Base-by-base conservation (phyloP, 30 jellyfish, hydroid and myxozoan species). In the Turritopsis rubra region DNA sequence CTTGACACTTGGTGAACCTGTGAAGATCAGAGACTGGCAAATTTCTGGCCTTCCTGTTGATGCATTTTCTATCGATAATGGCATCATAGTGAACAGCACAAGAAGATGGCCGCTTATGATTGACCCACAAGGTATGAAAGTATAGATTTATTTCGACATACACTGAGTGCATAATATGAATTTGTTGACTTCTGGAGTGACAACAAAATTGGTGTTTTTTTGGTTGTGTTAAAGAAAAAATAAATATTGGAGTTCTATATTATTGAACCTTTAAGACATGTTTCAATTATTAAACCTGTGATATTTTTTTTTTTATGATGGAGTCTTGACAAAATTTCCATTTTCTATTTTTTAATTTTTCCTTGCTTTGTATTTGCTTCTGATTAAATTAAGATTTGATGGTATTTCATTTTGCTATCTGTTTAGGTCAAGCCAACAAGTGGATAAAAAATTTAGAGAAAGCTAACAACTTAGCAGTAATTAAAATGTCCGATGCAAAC, bases 11-110 rank as follows among this genome's bases (percentile, higher is more conserved):
- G 98, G 98, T 54, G 98, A 91, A 71, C 96, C 98, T 19, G 96
- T 91, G 66, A 91, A 87, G 80, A 87, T 91, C 52, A 41, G 98
- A 84, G 98, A 91, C 29, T 91, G 98, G 98, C 98, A 91, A 66
- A 87, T 91, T n/a, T 93, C 98, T 83, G 98, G 98, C 23, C 86
- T 91, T 16, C 98, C 98, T 21, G 98, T 93, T n/a, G 98, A 93
- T 85, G 87, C 98, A 25, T 93, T 93, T 66, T 93, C 98, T 7
- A 86, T 93, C 21, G 98, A 93, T 82, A 93, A 93, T 82, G 98
- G 98, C 8, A 89, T 93, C 72, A 87, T 93, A 30, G 98, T 93
- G 25, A 68, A 85, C 81, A 93, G 85, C 60, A 93, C 98, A 16
- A 52, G 98, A 53, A 54, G 98, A 65, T 93, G 98, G 98, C 98